Conservation (phyloP, 2,113 vertebrate species). For the Phaethon lepturus region DNA sequence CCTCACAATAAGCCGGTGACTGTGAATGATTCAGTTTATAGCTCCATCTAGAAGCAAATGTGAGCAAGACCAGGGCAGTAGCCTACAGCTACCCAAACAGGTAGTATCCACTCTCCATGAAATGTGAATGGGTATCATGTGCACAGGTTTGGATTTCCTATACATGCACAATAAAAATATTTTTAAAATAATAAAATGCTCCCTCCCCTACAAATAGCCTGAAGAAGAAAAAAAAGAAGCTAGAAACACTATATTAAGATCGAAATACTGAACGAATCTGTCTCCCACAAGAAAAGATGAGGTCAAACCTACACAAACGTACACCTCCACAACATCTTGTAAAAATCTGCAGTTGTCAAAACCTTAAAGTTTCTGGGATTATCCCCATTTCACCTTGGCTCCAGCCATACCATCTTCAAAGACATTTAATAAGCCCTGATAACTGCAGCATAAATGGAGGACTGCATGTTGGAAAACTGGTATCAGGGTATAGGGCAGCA, state of each 20-base stretch:
- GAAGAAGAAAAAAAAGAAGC: neutral
- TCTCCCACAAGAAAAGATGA: neutral
- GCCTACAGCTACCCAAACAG: neutral
- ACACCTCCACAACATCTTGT: neutral
- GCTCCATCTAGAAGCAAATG: neutral
- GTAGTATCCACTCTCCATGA: neutral
- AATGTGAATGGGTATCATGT: neutral
- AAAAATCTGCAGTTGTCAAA: neutral
- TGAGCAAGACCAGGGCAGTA: neutral
- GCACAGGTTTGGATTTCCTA: neutral
- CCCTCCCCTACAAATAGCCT: neutral
- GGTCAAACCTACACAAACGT: neutral
- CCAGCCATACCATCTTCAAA: neutral
- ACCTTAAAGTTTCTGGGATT: neutral
- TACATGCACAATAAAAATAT: neutral
- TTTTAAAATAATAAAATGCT: neutral
- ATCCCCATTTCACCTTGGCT: neutral
- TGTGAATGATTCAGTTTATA: neutral
- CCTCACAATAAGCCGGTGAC: neutral
- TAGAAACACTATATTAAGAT: neutral
- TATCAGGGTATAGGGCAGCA: neutral
- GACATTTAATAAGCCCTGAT: neutral
- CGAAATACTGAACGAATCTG: neutral
- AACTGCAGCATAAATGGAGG: neutral
- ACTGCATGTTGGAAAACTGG: neutral